Evolutionary conservation across 2,888 invertebrate species (phyloP), one percentile per base, ranked within the genome.

Genomic region (Apeira syringaria): DNA sequence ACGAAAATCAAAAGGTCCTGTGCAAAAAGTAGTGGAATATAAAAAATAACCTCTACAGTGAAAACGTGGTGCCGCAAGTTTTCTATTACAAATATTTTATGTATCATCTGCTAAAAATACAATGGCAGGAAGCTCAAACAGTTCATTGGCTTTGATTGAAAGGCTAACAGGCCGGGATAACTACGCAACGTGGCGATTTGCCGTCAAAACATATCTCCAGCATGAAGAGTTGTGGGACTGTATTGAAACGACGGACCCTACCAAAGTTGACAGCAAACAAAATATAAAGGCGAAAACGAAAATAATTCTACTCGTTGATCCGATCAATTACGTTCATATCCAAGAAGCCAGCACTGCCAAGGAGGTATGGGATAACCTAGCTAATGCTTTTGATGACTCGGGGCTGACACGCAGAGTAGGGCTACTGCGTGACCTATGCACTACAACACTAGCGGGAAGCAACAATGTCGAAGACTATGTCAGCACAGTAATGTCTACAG

Each of bases 221-320:
- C 53, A 56, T 18, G 56, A 59, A 20, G 56, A 58, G 0, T 36
- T 57, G n/a, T 57, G 51, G 59, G 30, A 36, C 6, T 53, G 48
- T 2, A 10, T 26, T 5, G 20, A 13, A 12, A 2, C 11, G n/a
- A 12, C 6, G 3, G 12, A 4, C 8, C 15, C 5, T 9, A 1
- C 1, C 6, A 26, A 2, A 15, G 1, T 5, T 1, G 35, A 35
- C 12, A 2, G 8, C 1, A 35, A 27, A 17, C 32, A 20, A 5
- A 45, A 51, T 5, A 24, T 32, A 6, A 51, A 56, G 42, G 48
- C 36, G 3, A 46, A 44, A 28, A 26, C 45, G 1, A 49, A 52
- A 30, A 37, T 51, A 9, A 55, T 50, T 7, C 13, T 47, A 1
- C 18, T 52, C 5, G 24, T 52, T 8, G 38, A 55, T 12, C 46